These are phyloP conservation scores for Rhamnusium bicolor DNA, from an alignment of 2,888 invertebrate species.

Conservation along the genomic window DNA sequence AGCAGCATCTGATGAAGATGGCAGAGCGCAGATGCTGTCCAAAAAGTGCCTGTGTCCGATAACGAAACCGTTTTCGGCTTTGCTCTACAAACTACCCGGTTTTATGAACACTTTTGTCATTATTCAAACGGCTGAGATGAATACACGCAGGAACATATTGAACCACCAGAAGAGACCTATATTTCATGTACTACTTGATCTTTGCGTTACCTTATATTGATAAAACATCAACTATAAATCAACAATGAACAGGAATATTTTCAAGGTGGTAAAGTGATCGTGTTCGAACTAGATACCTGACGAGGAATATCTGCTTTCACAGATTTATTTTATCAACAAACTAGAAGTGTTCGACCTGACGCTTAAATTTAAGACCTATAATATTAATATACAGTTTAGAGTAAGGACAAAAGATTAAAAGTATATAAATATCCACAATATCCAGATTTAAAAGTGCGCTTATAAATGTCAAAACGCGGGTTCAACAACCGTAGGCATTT, in stretches of 20 bases:
- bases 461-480: too few relatives aligned
- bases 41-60: conserved; percentile 9
- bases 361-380: too few relatives aligned
- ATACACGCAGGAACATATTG: conserved; percentile 43
- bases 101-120: conserved; percentile 9
- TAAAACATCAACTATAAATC: conserved; percentile 48
- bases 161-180: conserved; percentile 43
- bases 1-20: conserved; percentile 56
- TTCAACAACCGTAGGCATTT: too few relatives aligned
- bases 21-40: conserved; percentile 51
- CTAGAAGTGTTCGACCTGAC: too few relatives aligned
- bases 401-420: too few relatives aligned
- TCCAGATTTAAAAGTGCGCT: too few relatives aligned
- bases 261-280: neutral
- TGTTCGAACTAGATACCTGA: neutral
- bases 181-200: conserved; percentile 50
- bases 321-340: neutral
- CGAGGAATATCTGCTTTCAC: neutral
- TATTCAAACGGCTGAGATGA: conserved; percentile 6
- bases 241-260: conserved; percentile 34
- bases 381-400: too few relatives aligned
- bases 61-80: conserved; percentile 2
- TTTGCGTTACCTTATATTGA: conserved; percentile 44
- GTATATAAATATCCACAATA: too few relatives aligned
- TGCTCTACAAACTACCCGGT: conserved; percentile 7